Evolutionary conservation across 1,140 invertebrate species (phyloP).

Genomic region (Protaetia brevitarsis): DNA sequence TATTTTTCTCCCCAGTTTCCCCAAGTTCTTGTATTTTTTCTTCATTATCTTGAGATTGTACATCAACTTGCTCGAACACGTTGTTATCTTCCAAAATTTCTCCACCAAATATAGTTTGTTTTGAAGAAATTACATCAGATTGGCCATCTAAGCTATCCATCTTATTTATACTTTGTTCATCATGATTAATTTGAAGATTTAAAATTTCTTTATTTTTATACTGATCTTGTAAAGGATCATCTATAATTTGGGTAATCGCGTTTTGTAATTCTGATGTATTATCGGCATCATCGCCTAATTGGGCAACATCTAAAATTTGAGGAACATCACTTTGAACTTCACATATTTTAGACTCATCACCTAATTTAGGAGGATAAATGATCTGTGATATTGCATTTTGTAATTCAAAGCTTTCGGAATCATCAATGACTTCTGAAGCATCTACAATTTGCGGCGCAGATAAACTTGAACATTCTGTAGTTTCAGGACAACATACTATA

Average conservation of each 20-base stretch:
- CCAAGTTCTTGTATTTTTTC: constrained; percentile 3
- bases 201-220: background rate
- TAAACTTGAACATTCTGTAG: background rate
- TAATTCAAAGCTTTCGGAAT: background rate
- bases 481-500: background rate
- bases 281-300: background rate
- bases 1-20: background rate
- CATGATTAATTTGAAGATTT: background rate
- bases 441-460: background rate
- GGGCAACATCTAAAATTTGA: background rate
- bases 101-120: no score
- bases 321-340: background rate
- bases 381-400: background rate
- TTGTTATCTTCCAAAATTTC: no score
- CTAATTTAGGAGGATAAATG: background rate
- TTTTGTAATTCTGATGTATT: constrained; percentile 11
- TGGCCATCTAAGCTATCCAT: background rate
- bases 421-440: background rate
- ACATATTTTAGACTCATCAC: background rate
- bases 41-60: background rate
- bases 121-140: background rate
- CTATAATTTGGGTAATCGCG: constrained; percentile 1
- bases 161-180: background rate
- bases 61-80: background rate
- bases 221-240: background rate